These are phyloP conservation scores for Caprella mutica DNA, from an alignment of 2,888 invertebrate genomes.

Conservation along the genomic window DNA sequence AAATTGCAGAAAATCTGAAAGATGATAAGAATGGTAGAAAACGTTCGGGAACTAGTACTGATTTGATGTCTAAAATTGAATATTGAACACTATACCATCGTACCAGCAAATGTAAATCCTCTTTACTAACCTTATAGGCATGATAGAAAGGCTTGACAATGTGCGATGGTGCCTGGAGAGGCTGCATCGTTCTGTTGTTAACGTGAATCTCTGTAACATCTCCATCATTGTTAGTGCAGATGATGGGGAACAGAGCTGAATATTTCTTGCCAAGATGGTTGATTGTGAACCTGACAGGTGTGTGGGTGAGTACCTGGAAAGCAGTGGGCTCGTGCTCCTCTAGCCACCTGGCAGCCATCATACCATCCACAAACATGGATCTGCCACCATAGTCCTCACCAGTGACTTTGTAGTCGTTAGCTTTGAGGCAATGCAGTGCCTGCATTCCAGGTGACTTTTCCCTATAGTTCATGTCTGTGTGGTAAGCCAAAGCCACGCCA, in stretches of 20 bases:
- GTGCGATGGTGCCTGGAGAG: constrained; percentile 39
- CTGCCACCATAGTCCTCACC: constrained; percentile 38
- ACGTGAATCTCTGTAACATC: constrained; percentile 39
- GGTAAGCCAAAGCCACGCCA: constrained; percentile 38
- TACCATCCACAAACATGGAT: constrained; percentile 40
- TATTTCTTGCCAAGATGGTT: constrained; percentile 36
- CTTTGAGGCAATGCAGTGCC: constrained; percentile 39
- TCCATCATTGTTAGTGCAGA: constrained; percentile 37
- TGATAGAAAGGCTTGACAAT: constrained; percentile 39
- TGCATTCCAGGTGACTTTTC: constrained; percentile 40
- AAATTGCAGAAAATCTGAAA: constrained; percentile 37
- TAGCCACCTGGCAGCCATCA: constrained; percentile 39
- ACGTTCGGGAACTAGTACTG: too few species aligned
- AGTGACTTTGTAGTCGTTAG: constrained; percentile 35
- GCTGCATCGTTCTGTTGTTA: constrained; percentile 40
- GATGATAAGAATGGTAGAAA: background rate
- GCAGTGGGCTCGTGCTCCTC: constrained; percentile 39
- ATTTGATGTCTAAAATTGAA: too few species aligned
- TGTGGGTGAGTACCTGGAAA: constrained; percentile 39
- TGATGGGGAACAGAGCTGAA: constrained; percentile 38
- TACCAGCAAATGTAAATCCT: too few species aligned
- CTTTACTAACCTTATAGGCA: constrained; percentile 37
- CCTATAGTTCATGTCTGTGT: constrained; percentile 40
- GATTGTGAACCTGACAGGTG: constrained; percentile 37
- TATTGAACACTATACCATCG: too few species aligned